A percentile compares a stretch with the other conserved stretches of the same genome.
Conservation (phyloP, 2,797 vertebrate species). For the Spatula versicolor region DNA sequence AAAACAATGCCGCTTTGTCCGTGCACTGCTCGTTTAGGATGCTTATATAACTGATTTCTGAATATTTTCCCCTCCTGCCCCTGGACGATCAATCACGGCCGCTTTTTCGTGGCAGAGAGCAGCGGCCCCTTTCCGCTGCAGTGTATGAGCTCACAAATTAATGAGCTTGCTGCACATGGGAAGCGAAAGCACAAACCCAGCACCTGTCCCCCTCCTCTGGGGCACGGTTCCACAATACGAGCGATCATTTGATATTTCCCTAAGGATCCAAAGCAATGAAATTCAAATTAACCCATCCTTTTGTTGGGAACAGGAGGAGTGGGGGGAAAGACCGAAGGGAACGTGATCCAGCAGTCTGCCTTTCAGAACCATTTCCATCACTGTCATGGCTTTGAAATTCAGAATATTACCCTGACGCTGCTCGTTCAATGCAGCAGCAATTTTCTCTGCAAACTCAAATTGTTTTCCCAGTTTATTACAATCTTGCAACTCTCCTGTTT, state of each 20-base stretch:
- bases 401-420: neutral
- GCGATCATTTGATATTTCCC: conserved; percentile 1
- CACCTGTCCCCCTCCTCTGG: conserved; percentile 36
- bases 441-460: neutral
- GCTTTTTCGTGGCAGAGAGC: neutral
- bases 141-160: neutral
- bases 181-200: neutral
- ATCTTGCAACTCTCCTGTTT: neutral
- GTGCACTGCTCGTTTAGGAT: neutral
- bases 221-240: neutral
- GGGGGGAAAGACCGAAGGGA: neutral
- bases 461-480: neutral
- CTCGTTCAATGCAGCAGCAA: fast-evolving
- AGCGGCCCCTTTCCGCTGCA: neutral
- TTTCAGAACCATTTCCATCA: neutral
- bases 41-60: neutral
- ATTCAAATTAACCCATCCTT: conserved; percentile 45
- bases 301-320: neutral
- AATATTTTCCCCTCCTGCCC: conserved; percentile 31
- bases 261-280: conserved; percentile 37
- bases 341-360: neutral
- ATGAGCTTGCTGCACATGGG: neutral
- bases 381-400: neutral
- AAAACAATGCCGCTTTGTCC: neutral
- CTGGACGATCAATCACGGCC: neutral